Conservation (phyloP, 1,140 invertebrate species). For the Temnothorax curvispinosus region DNA sequence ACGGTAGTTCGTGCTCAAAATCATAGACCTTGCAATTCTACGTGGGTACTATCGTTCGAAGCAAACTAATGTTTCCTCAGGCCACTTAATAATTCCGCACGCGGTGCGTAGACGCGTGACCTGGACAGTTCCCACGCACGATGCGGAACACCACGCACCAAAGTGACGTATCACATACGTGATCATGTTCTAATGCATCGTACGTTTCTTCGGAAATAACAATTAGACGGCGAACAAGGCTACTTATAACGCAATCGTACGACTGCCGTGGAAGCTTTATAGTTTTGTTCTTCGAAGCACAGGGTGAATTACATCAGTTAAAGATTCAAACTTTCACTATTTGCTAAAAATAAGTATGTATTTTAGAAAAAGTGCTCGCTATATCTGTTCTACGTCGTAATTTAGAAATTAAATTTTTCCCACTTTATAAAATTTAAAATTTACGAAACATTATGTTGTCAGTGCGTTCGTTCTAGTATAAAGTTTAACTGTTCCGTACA, state of each 20-base stretch:
- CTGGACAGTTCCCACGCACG: slow-evolving; percentile 76
- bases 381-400: background rate
- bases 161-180: slow-evolving; percentile 74
- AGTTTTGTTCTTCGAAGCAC: background rate
- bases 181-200: slow-evolving; percentile 77
- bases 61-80: slow-evolving; percentile 55
- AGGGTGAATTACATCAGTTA: background rate
- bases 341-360: background rate
- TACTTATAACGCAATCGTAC: slow-evolving; percentile 47
- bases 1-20: slow-evolving; percentile 25
- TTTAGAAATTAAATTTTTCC: background rate
- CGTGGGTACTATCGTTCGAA: slow-evolving; percentile 28
- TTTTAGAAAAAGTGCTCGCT: background rate
- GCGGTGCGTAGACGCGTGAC: slow-evolving; percentile 72
- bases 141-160: slow-evolving; percentile 70
- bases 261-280: background rate
- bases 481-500: background rate
- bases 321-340: background rate
- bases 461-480: background rate
- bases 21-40: slow-evolving; percentile 38
- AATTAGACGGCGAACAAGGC: slow-evolving; percentile 66
- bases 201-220: slow-evolving; percentile 71
- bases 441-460: slow-evolving; percentile 7
- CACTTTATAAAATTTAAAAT: background rate
- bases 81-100: slow-evolving; percentile 72